Conservation (phyloP, 2,888 invertebrate genomes). For the Drosophila anomelani region DNA sequence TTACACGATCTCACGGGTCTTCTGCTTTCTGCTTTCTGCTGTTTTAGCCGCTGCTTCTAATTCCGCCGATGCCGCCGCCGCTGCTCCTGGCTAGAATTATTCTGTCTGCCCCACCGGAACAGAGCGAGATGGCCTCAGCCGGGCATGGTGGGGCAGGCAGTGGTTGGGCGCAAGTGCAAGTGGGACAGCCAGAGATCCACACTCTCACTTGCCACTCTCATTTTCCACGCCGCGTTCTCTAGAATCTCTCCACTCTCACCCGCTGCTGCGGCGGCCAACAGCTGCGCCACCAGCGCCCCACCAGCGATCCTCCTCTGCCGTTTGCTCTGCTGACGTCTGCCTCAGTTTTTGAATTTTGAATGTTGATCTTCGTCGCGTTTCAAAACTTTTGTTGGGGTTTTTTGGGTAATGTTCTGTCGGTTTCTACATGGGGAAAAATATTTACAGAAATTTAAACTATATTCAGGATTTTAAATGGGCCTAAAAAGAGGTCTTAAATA, state of each 20-base stretch:
- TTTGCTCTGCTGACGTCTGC: conserved; percentile 40
- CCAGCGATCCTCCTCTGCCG: conserved; percentile 14
- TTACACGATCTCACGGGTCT: conserved; percentile 78
- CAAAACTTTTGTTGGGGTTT: conserved; percentile 54
- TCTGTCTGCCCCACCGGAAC: conserved; percentile 50
- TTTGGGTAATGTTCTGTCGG: conserved; percentile 11
- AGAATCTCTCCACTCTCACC: conserved; percentile 29
- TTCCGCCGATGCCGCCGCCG: conserved; percentile 29
- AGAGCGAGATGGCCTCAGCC: conserved; percentile 61
- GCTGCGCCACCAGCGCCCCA: conserved; percentile 15
- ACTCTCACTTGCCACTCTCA: background rate
- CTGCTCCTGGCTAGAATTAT: conserved; percentile 27
- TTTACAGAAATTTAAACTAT: background rate
- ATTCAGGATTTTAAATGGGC: background rate
- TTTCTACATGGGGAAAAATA: conserved; percentile 12
- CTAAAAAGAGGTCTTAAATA: too few species aligned
- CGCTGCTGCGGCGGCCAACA: conserved; percentile 2
- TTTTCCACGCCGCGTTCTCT: conserved; percentile 29
- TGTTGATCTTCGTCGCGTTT: conserved; percentile 49
- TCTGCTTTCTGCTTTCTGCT: conserved; percentile 68
- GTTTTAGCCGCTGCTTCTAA: conserved; percentile 45
- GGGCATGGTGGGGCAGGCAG: conserved; percentile 14
- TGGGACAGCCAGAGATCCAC: conserved; percentile 35
- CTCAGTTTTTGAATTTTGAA: conserved; percentile 28
- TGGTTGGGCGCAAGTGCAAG: conserved; percentile 42